phyloP scores from a whole-genome alignment of 2,888 invertebrate genomes.

The Pandemis heparana region DNA sequence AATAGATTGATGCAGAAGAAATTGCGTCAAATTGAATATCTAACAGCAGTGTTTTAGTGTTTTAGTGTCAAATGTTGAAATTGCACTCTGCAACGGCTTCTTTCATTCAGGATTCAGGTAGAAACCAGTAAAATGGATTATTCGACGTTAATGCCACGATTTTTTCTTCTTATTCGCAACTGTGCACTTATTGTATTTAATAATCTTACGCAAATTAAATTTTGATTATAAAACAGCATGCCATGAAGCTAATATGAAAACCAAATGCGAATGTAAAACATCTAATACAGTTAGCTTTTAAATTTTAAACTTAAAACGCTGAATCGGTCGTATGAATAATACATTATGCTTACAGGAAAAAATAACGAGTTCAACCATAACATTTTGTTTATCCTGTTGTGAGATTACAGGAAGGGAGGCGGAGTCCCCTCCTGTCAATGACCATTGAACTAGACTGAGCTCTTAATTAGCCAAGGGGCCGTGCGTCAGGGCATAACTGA shows the following conservation, averaged over 20 bases:
- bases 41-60: too few relatives aligned
- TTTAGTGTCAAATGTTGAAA: too few relatives aligned
- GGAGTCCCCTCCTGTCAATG: constrained; percentile 31
- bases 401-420: constrained; percentile 30
- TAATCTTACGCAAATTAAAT: too few relatives aligned
- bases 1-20: too few relatives aligned
- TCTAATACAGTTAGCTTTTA: not conserved
- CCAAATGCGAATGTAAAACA: not conserved
- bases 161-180: too few relatives aligned
- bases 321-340: not conserved
- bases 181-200: too few relatives aligned
- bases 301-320: not conserved
- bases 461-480: constrained; percentile 39
- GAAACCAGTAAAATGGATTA: too few relatives aligned
- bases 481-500: not conserved
- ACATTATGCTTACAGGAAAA: not conserved
- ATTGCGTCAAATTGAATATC: too few relatives aligned
- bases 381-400: constrained; percentile 22
- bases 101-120: too few relatives aligned
- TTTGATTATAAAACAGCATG: not conserved
- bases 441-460: constrained; percentile 31
- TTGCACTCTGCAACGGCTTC: too few relatives aligned
- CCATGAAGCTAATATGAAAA: not conserved
- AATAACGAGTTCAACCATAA: not conserved
- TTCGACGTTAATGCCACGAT: too few relatives aligned